Conservation (phyloP, 1,140 invertebrate species). For the Megathymus violae region DNA sequence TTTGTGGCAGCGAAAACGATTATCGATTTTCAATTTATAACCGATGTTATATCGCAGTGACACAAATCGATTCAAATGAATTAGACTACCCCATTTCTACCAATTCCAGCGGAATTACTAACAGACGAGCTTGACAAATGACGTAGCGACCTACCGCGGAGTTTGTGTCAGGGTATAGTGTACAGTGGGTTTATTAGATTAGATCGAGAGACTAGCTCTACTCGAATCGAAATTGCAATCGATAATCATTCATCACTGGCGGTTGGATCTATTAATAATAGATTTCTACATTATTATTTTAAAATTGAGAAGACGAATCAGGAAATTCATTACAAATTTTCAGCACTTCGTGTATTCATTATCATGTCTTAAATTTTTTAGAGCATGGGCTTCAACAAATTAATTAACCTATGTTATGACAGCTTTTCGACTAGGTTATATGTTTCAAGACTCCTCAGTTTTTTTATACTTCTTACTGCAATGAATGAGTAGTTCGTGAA, state of each 20-base stretch:
- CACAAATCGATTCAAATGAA: slow-evolving; percentile 47
- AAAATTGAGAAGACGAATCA: too few relatives aligned
- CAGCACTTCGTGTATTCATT: too few relatives aligned
- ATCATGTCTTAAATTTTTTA: too few relatives aligned
- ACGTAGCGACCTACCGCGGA: slow-evolving; percentile 21
- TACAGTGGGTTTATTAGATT: slow-evolving; percentile 16
- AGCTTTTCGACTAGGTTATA: too few relatives aligned
- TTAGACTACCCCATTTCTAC: slow-evolving; percentile 24
- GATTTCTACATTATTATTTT: too few relatives aligned
- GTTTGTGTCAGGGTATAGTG: slow-evolving; percentile 5
- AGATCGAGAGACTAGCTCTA: slow-evolving; percentile 15
- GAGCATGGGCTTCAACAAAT: too few relatives aligned
- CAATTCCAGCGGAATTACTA: slow-evolving; percentile 19
- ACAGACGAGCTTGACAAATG: slow-evolving; percentile 40
- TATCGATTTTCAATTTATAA: slow-evolving; percentile 58
- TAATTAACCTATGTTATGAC: too few relatives aligned
- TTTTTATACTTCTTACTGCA: too few relatives aligned
- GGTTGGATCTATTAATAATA: background rate
- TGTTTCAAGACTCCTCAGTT: too few relatives aligned
- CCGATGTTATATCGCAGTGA: slow-evolving; percentile 32
- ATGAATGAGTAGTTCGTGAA: too few relatives aligned
- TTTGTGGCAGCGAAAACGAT: slow-evolving; percentile 9
- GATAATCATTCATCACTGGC: slow-evolving; percentile 1
- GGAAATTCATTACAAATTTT: too few relatives aligned
- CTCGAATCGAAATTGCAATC: slow-evolving; percentile 11